Evolutionary conservation across 2,113 vertebrate species (phyloP).

Genomic region (Myrmecophaga tridactyla): DNA sequence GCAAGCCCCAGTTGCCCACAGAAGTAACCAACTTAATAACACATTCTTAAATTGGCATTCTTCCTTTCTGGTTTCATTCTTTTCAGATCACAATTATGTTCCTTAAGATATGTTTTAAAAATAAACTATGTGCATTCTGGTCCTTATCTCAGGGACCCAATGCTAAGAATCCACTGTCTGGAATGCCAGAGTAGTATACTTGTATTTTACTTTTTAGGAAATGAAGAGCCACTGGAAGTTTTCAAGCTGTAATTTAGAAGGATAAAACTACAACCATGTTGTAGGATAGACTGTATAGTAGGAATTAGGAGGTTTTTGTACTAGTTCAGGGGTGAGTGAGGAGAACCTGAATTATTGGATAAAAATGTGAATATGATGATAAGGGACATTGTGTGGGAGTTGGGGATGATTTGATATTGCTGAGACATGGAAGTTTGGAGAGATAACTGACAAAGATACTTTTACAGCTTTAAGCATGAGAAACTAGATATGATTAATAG

Average conservation of each 20-base stretch:
- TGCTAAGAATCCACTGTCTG: background rate
- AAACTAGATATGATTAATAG: background rate
- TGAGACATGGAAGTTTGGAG: background rate
- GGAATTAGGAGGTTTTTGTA: background rate
- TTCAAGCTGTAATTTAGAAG: background rate
- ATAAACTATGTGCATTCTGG: background rate
- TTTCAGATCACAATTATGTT: background rate
- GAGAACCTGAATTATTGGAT: background rate
- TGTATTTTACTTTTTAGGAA: slow-evolving; percentile 10
- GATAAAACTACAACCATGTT: background rate
- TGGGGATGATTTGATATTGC: background rate
- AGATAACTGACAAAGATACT: background rate
- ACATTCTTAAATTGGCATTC: background rate
- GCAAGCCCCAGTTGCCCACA: background rate
- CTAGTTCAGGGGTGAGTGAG: background rate
- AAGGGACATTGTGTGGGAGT: background rate
- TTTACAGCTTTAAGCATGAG: background rate
- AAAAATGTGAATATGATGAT: background rate
- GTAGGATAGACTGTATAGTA: background rate
- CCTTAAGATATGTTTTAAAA: background rate
- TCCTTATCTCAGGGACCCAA: background rate
- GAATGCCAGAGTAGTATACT: background rate
- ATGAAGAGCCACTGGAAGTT: background rate
- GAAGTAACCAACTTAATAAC: background rate
- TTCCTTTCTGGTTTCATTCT: background rate